Conservation (phyloP, 2,797 vertebrate species). For the Oreochromis grahami region DNA sequence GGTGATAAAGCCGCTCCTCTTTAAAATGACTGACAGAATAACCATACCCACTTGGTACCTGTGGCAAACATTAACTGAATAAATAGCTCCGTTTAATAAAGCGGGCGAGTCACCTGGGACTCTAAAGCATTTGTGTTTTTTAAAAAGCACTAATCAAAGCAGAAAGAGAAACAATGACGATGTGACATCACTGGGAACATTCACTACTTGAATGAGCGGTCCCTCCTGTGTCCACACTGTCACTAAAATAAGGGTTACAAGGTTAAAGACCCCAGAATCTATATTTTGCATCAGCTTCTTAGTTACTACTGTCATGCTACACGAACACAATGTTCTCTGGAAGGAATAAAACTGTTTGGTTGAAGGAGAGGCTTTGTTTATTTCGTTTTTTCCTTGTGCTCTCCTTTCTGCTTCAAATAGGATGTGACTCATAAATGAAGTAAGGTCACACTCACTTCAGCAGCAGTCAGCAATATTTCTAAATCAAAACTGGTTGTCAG, state of each 20-base stretch:
- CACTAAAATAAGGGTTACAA: background rate
- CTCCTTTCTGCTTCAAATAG: background rate
- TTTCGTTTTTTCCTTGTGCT: background rate
- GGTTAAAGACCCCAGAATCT: background rate
- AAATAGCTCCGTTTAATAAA: background rate
- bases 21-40: background rate
- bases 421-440: background rate
- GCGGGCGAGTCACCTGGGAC: background rate
- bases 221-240: background rate
- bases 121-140: background rate
- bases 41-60: background rate
- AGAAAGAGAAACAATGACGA: background rate
- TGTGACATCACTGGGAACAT: background rate
- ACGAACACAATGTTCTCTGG: background rate
- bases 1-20: background rate
- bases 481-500: background rate
- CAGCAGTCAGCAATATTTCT: background rate
- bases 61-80: background rate
- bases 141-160: background rate
- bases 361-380: background rate
- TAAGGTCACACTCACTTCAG: background rate
- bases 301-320: background rate
- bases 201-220: background rate
- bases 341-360: background rate
- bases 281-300: background rate